Base-by-base conservation (phyloP, 2,113 vertebrate species). In the Tor tambroides region DNA sequence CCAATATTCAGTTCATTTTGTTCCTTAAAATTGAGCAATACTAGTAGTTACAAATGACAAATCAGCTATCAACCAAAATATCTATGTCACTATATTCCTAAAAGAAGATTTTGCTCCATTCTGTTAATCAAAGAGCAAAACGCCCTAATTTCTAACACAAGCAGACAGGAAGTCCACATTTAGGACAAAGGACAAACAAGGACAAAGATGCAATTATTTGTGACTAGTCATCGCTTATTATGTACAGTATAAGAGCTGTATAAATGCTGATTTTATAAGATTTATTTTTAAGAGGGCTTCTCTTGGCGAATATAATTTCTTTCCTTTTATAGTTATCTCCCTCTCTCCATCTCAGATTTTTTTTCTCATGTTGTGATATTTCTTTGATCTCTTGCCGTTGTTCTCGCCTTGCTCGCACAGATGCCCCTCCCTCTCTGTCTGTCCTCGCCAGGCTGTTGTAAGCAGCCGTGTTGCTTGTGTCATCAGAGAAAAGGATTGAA, bases 391-490 rank as follows among this genome's bases (percentile, higher is more conserved):
- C 54, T 46, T 65, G 65, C 56, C 46, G 23, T 43, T 67, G 35
- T 28, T 81, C 79, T 63, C 54, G 79, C 79, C 56, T 26, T 35
- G 72, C 26, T 28, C 30, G 38, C 5, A 19, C 72, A 28, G 43
- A 69, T 54, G 75, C 43, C 38, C 46, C 74, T 75, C 76, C 71
- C 82, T 80, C 83, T 38, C 38, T 76, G 61, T 72, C 87, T 80
- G 49, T 84, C 76, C 76, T 80, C 46, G 28, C 54, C 69, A 49
- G 75, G 72, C 81, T 88, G 51, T 54, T 80, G 65, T 82, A 35
- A 83, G 90, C 91, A 83, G 92, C 92, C 90, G 89, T 81, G 87
- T 93, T 92, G 91, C 93, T 92, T 85, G 84, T 90, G 91, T 91
- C 90, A 93, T 94, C 90, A 93, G 79, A 35, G 78, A 85, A 78